Percentiles rank a stretch among this genome's conserved stretches.
phyloP scores from a whole-genome alignment of 2,888 invertebrate species.

The Nomada flava region DNA sequence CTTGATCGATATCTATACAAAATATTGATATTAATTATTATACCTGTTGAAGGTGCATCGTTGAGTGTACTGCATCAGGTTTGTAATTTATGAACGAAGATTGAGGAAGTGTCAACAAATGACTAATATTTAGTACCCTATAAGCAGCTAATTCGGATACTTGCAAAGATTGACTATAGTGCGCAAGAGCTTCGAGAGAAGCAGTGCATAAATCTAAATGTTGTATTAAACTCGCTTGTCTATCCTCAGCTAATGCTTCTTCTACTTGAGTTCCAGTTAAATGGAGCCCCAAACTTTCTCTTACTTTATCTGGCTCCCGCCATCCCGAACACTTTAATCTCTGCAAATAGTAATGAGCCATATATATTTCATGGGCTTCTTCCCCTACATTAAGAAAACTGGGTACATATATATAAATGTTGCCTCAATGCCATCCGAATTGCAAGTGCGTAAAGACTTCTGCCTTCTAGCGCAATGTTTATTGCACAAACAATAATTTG shows the following conservation, averaged over 20 bases:
- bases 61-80: slow-evolving; percentile 29
- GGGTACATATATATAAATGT: slow-evolving; percentile 6
- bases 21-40: slow-evolving; percentile 9
- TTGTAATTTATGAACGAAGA: slow-evolving; percentile 25
- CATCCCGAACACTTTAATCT: slow-evolving; percentile 20
- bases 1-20: not conserved
- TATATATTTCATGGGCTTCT: not conserved
- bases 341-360: slow-evolving; percentile 23
- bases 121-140: slow-evolving; percentile 64
- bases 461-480: slow-evolving; percentile 33
- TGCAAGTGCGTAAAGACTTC: slow-evolving; percentile 39
- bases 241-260: slow-evolving; percentile 68
- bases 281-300: slow-evolving; percentile 61
- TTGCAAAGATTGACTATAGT: slow-evolving; percentile 68
- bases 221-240: slow-evolving; percentile 62
- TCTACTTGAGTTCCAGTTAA: slow-evolving; percentile 69
- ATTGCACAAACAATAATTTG: slow-evolving; percentile 47
- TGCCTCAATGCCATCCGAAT: slow-evolving; percentile 36
- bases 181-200: slow-evolving; percentile 66
- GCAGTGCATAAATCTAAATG: slow-evolving; percentile 65
- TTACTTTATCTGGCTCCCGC: slow-evolving; percentile 21
- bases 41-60: slow-evolving; percentile 62
- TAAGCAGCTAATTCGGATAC: slow-evolving; percentile 64
- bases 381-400: not conserved
- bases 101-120: slow-evolving; percentile 56